Percentiles rank a stretch among this genome's conserved stretches.
These are phyloP conservation scores for Netelia melanura DNA, from an alignment of 2,888 invertebrate species.

Conservation along the genomic window DNA sequence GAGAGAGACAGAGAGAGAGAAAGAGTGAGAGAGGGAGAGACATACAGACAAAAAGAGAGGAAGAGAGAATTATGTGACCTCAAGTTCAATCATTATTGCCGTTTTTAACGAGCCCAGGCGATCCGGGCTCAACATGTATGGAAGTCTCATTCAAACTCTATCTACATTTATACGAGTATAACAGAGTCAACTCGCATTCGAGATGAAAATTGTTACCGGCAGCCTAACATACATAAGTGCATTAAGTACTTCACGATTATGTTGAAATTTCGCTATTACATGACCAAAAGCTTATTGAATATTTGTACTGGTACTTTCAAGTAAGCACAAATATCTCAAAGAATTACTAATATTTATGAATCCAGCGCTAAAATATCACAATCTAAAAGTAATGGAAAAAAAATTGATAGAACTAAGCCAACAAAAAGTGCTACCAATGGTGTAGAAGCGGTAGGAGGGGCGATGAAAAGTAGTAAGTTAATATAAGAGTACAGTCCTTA, in stretches of 20 bases:
- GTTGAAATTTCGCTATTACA: too few relatives aligned
- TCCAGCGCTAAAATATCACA: not conserved
- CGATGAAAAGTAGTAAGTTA: slow-evolving; percentile 6
- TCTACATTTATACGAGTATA: not conserved
- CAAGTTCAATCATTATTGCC: slow-evolving; percentile 16
- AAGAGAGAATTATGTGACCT: slow-evolving; percentile 14
- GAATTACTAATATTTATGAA: not conserved
- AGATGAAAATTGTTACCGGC: too few relatives aligned
- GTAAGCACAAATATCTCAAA: not conserved
- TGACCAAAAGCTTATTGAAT: too few relatives aligned
- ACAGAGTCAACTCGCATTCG: not conserved
- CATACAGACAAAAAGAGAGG: too few relatives aligned
- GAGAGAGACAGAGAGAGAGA: too few relatives aligned
- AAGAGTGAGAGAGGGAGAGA: too few relatives aligned
- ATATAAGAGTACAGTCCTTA: not conserved
- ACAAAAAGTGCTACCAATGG: slow-evolving; percentile 2
- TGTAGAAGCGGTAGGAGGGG: not conserved
- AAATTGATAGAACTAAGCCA: not conserved
- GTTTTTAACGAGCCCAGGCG: slow-evolving; percentile 26
- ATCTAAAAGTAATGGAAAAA: not conserved
- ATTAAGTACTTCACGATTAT: too few relatives aligned
- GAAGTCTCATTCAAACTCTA: not conserved
- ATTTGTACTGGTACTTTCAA: too few relatives aligned
- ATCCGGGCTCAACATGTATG: not conserved
- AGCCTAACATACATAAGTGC: too few relatives aligned